phyloP scores from a whole-genome alignment of 23 tunicate species.

The Phallusia fumigata region DNA sequence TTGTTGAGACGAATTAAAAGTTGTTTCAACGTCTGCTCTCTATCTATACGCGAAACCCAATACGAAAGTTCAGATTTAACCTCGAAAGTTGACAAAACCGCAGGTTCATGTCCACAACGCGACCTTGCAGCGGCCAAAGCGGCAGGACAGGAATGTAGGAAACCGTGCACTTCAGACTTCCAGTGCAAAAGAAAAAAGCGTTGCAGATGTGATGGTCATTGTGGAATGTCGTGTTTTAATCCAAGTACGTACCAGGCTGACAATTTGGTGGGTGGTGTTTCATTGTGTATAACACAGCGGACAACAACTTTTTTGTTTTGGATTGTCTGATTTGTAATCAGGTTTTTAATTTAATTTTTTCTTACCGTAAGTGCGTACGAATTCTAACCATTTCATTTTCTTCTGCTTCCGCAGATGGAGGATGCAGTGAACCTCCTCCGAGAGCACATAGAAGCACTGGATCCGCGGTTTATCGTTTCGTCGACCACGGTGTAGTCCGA shows the following conservation, averaged over 20 bases:
- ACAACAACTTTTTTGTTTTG: too few relatives aligned
- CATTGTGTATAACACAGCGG: too few relatives aligned
- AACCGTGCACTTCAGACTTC: not conserved
- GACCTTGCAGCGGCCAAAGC: not conserved
- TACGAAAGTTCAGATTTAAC: too few relatives aligned
- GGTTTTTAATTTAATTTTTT: too few relatives aligned
- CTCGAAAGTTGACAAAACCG: too few relatives aligned
- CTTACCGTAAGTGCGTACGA: too few relatives aligned
- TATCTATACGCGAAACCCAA: too few relatives aligned
- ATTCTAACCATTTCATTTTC: too few relatives aligned
- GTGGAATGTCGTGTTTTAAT: constrained; percentile 15
- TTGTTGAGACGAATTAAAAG: too few relatives aligned
- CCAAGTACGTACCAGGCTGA: not conserved
- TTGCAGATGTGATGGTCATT: constrained; percentile 1
- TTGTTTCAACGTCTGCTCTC: too few relatives aligned
- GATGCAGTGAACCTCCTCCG: not conserved
- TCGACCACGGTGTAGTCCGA: not conserved
- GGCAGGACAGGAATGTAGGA: not conserved
- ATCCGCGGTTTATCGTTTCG: not conserved
- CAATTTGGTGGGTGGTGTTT: too few relatives aligned
- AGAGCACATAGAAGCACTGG: not conserved
- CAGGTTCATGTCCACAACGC: not conserved
- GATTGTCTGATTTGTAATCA: too few relatives aligned
- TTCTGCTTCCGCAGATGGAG: not conserved
- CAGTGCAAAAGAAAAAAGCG: not conserved